phyloP scores from a whole-genome alignment of 2,797 vertebrate species.

The Cacajao melanocephalus region DNA sequence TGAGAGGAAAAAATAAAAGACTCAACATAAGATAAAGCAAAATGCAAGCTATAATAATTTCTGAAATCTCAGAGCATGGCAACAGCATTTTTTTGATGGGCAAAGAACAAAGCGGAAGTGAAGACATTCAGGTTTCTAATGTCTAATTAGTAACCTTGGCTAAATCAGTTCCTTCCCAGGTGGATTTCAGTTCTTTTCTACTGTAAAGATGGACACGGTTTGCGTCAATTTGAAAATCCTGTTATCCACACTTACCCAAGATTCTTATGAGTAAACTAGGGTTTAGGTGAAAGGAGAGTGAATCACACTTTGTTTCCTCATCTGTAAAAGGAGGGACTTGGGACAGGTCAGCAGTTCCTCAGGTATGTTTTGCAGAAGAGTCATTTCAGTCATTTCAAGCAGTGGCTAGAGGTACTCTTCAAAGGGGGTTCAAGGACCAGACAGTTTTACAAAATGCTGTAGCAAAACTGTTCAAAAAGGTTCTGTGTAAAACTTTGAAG shows the following conservation, averaged over 20 bases:
- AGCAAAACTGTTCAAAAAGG: background rate
- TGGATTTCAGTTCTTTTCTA: background rate
- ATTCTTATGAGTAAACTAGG: background rate
- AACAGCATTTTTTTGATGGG: background rate
- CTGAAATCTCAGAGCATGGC: background rate
- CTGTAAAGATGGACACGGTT: background rate
- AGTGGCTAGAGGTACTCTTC: background rate
- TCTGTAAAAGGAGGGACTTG: background rate
- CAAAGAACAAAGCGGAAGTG: background rate
- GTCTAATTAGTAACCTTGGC: background rate
- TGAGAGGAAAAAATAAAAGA: background rate
- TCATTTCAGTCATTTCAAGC: background rate
- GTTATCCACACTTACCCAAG: background rate
- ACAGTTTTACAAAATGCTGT: background rate
- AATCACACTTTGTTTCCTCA: background rate
- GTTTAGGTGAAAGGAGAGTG: background rate
- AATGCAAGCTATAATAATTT: background rate
- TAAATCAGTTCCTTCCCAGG: background rate
- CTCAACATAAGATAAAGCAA: background rate
- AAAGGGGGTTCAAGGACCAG: background rate
- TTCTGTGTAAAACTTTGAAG: background rate
- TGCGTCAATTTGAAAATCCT: background rate
- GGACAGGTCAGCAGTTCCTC: background rate
- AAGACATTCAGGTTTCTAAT: conserved; percentile 1
- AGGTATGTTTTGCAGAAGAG: background rate